phyloP scores from a whole-genome alignment of 2,113 vertebrate genomes.

The Spermophilus dauricus region DNA sequence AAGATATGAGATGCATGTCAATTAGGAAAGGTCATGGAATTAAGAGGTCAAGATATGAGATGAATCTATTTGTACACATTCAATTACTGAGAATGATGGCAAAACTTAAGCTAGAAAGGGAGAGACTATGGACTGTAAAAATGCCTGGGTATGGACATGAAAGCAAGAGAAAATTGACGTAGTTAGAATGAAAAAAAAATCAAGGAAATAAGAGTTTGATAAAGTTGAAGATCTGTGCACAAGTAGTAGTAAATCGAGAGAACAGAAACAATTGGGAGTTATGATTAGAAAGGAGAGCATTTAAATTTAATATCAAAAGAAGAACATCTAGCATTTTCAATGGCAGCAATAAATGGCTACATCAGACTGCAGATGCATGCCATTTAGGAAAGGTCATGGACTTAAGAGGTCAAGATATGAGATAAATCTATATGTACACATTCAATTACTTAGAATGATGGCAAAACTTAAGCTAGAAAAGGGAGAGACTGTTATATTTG shows the following conservation, averaged over 20 bases:
- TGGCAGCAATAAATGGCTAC: neutral
- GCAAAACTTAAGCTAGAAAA: neutral
- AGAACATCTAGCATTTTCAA: neutral
- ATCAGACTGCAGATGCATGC: neutral
- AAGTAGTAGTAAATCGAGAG: neutral
- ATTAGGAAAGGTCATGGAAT: neutral
- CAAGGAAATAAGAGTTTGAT: neutral
- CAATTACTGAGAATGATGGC: neutral
- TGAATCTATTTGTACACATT: neutral
- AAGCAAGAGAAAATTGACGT: neutral
- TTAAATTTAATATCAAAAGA: neutral
- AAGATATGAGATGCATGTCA: neutral
- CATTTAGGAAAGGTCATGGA: neutral
- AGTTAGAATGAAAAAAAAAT: neutral
- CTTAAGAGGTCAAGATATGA: neutral
- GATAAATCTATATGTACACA: neutral
- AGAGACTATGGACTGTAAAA: rapidly evolving
- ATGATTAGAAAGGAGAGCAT: neutral
- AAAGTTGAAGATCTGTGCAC: neutral
- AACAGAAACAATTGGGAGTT: neutral
- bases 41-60: neutral
- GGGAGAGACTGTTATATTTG: neutral
- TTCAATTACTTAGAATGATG: neutral
- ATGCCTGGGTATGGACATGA: rapidly evolving
- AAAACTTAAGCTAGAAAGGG: neutral